Evolutionary conservation across 2,797 vertebrate species (phyloP).

Genomic region (Atherinosoma microstoma): DNA sequence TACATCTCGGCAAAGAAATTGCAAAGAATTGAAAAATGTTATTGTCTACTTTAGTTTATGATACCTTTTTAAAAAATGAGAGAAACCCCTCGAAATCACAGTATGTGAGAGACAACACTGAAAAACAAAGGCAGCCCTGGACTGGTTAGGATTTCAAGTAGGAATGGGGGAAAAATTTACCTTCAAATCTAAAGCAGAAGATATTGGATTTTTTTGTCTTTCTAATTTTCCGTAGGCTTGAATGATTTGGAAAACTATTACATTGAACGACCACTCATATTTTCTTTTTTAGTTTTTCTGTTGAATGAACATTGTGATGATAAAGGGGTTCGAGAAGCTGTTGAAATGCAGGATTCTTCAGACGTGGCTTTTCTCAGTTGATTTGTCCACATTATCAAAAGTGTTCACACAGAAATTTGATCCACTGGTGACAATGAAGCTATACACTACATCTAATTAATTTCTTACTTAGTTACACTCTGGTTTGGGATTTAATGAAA

Average conservation of each 20-base stretch:
- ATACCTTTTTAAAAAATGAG: not conserved
- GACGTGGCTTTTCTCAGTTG: constrained; percentile 5
- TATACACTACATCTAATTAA: not conserved
- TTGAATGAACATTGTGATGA: not conserved
- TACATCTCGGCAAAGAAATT: not conserved
- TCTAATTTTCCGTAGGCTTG: not conserved
- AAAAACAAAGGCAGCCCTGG: not conserved
- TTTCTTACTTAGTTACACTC: not conserved
- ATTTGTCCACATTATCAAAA: constrained; percentile 2
- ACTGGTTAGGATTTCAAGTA: not conserved
- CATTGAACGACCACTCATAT: not conserved
- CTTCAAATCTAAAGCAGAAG: not conserved
- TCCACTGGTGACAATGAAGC: not conserved
- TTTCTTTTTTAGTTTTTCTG: not conserved
- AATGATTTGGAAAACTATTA: not conserved
- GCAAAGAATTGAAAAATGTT: not conserved
- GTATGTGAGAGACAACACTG: not conserved
- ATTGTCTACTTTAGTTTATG: not conserved
- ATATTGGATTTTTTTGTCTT: not conserved
- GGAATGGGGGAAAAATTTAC: not conserved
- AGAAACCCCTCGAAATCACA: not conserved
- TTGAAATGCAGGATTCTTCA: not conserved
- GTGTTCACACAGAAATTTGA: constrained; percentile 23
- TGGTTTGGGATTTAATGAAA: not conserved
- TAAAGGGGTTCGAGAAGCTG: not conserved